Evolutionary conservation across 2,113 vertebrate species (phyloP).

Genomic region (Austrofundulus limnaeus): DNA sequence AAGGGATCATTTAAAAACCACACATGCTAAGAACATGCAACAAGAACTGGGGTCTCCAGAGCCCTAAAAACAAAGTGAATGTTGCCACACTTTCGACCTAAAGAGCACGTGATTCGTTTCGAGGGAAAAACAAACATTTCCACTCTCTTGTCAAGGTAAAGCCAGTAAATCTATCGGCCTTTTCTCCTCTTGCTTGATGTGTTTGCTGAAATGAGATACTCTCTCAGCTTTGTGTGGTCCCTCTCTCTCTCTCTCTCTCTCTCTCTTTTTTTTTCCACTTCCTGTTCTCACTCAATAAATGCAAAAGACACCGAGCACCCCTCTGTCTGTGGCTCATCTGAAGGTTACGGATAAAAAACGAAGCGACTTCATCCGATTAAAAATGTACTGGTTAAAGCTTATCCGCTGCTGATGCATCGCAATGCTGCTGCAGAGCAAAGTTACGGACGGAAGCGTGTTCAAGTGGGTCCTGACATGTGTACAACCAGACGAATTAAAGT

Average conservation of each 20-base stretch:
- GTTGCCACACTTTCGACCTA: no score
- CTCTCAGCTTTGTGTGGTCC: constrained; percentile 26
- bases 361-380: constrained; percentile 57
- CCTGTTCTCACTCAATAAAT: constrained; percentile 31
- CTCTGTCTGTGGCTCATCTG: neutral
- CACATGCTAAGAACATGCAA: no score
- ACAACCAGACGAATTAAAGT: neutral
- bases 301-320: constrained; percentile 4
- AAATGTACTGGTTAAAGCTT: constrained; percentile 32
- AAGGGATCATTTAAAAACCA: no score
- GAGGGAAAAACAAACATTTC: constrained; percentile 14
- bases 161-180: constrained; percentile 24
- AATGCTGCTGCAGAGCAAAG: constrained; percentile 20
- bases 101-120: no score
- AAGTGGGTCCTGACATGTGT: neutral
- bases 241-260: no score
- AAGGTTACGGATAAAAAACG: constrained; percentile 25
- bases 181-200: constrained; percentile 37
- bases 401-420: constrained; percentile 31
- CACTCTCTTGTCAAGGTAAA: constrained; percentile 17
- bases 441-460: constrained; percentile 3
- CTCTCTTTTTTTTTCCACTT: constrained; percentile 32
- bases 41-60: no score
- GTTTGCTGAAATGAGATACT: constrained; percentile 55
- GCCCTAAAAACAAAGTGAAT: no score